Conservation (phyloP, 2,888 invertebrate species). For the Anarsia innoxiella region DNA sequence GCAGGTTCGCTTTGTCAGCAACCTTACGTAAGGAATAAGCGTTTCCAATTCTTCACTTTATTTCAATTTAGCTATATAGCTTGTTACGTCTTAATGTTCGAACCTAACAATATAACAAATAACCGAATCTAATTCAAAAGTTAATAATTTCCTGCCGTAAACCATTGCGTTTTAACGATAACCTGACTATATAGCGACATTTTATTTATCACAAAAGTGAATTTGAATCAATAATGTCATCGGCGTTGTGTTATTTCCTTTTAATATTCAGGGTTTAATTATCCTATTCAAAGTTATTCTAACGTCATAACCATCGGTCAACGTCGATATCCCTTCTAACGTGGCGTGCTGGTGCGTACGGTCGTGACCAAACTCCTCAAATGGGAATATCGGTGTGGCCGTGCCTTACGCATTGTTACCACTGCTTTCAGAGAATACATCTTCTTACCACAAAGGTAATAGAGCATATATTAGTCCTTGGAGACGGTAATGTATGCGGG, state of each 20-base stretch:
- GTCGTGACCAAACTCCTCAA: slow-evolving; percentile 69
- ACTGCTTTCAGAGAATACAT: slow-evolving; percentile 11
- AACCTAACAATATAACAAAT: background rate
- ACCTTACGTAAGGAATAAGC: slow-evolving; percentile 20
- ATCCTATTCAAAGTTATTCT: slow-evolving; percentile 70
- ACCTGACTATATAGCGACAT: too few relatives aligned
- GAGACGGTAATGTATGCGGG: slow-evolving; percentile 34
- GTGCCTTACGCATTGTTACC: slow-evolving; percentile 19
- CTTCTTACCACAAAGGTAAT: slow-evolving; percentile 34
- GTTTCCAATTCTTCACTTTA: too few relatives aligned
- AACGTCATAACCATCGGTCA: slow-evolving; percentile 69
- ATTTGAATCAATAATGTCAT: slow-evolving; percentile 49
- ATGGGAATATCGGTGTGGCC: slow-evolving; percentile 61
- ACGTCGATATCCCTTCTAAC: slow-evolving; percentile 59
- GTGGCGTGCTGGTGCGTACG: slow-evolving; percentile 38
- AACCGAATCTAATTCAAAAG: too few relatives aligned
- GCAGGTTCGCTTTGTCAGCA: slow-evolving; percentile 22
- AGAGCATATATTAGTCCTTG: slow-evolving; percentile 44
- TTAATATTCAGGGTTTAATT: slow-evolving; percentile 65
- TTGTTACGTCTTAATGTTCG: background rate
- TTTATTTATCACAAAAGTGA: too few relatives aligned
- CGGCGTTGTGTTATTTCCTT: slow-evolving; percentile 41
- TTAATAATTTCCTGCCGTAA: too few relatives aligned
- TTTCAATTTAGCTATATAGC: slow-evolving; percentile 1
- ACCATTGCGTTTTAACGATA: too few relatives aligned